Evolutionary conservation across 1,140 invertebrate species (phyloP), one percentile per base, ranked within the genome.

Genomic region (Dryas iulia): DNA sequence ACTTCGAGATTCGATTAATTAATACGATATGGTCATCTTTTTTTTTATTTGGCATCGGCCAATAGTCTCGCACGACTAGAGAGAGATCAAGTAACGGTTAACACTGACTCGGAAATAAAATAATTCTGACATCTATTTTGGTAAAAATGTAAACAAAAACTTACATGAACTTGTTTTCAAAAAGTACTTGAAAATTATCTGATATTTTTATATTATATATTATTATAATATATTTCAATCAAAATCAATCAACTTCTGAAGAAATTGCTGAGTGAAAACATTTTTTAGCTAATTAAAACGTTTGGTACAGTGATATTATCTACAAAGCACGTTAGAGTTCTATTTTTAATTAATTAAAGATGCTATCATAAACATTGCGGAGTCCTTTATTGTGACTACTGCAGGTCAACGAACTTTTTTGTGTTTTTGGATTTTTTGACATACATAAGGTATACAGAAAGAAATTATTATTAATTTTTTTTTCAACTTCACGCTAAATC

Each of bases 281-380:
- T 18, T n/a, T 35, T n/a, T 21, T 21, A 47, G 18, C 18, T 47
- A 47, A n/a, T 47, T 7, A 1, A 47, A 47, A 14, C 6, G 2
- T 47, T 14, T 47, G n/a, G 14, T 47, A 47, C 18, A 18, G 18
- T 10, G 39, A 47, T 21, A 1, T 47, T 47, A 47, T 47, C 39
- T 47, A n/a, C 2, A 21, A 47, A 47, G 39, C n/a, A 47, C 7
- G 2, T 7, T 47, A 47, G 26, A 64, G 57, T 66, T 66, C 39
- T 66, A 33, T 68, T 58, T 69, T 59, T 70, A 71, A 66, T 65
- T 70, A 77, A 77, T 73, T 66, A 77, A 67, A 71, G 75, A 74
- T 77, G 63, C 70, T 72, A 77, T 77, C 72, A 67, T 21, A 52
- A 25, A 62, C 52, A 26, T n/a, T 21, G 18, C 54, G 25, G 10